Conservation (phyloP, 2,113 vertebrate genomes). For the Lepus americanus region DNA sequence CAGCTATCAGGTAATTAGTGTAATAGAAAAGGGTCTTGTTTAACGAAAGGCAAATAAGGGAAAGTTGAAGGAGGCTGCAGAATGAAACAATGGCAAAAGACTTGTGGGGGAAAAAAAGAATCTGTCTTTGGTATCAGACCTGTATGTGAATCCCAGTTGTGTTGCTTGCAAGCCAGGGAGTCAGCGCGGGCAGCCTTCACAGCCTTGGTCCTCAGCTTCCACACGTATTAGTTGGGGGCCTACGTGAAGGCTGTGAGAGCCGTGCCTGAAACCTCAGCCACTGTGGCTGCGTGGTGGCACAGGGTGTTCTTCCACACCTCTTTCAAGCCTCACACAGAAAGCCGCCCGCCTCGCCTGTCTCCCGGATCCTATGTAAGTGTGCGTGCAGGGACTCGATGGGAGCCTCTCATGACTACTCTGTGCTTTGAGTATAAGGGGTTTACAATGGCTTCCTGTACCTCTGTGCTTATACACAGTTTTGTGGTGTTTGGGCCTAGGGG, state of each 20-base stretch:
- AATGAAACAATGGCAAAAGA: neutral
- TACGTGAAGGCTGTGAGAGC: neutral
- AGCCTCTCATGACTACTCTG: neutral
- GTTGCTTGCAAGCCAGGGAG: neutral
- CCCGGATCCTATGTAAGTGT: neutral
- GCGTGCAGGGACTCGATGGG: neutral
- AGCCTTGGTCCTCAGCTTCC: neutral
- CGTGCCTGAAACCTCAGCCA: neutral
- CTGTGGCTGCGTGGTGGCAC: neutral
- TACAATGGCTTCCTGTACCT: neutral
- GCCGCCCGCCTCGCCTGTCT: neutral
- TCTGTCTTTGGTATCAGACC: slow-evolving; percentile 33
- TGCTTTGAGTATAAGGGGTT: slow-evolving; percentile 3
- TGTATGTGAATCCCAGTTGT: neutral
- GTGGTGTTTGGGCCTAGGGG: neutral
- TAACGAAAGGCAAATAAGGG: neutral
- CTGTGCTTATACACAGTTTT: slow-evolving; percentile 31
- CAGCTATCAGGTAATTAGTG: slow-evolving; percentile 46
- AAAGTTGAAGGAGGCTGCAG: slow-evolving; percentile 32
- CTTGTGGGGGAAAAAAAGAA: neutral
- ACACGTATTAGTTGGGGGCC: neutral
- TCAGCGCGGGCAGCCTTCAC: neutral
- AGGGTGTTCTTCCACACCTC: neutral
- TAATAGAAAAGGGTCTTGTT: neutral
- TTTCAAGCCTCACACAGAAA: neutral